Base-by-base conservation (phyloP, 2,797 vertebrate genomes). In the Trachops cirrhosus region DNA sequence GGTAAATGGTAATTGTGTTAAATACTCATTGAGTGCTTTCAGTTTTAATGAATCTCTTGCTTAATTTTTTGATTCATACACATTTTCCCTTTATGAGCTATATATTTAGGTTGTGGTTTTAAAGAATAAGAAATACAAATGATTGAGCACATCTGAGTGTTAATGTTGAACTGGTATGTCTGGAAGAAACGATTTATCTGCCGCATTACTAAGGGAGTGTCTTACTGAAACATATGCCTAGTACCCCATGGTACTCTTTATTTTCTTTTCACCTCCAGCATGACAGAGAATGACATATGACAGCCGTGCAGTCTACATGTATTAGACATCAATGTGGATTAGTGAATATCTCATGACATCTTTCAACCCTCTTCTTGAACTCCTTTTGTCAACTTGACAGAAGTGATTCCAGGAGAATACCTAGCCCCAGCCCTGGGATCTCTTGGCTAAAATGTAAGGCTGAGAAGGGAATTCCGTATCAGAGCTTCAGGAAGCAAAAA, bases 301-400 rank as follows among this genome's bases (percentile, higher is more conserved):
- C 97, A 96, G 92, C 95, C 90, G 37, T 87, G 86, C 67, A 41
- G 93, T 83, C 93, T 91, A 94, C 94, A 89, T 95, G 86, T 46
- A 97, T 96, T 94, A 95, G 96, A 96, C 93, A 96, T 97, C 96
- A 95, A 0, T 95, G 85, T 96, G 96, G 97, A 97, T 98, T 98
- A 97, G 94, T 91, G 92, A 96, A 71, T 97, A 93, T 96, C 92
- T 98, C 95, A 88, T 97, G 97, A 96, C 96, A 93, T 96, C 95
- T 97, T 96, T 96, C 95, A 97, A 39, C 94, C 83, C 50, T 87
- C 44, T 93, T 96, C 92, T 84, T 95, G 91, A 96, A 94, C 86
- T 96, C 59, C 95, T 97, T 97, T 96, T 96, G 96, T 98, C 94
- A 93, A 29, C 67, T 83, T 97, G 97, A 96, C 96, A 96, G 93